Evolutionary conservation across 2,888 invertebrate species (phyloP).

Genomic region (Deroplatys truncata): DNA sequence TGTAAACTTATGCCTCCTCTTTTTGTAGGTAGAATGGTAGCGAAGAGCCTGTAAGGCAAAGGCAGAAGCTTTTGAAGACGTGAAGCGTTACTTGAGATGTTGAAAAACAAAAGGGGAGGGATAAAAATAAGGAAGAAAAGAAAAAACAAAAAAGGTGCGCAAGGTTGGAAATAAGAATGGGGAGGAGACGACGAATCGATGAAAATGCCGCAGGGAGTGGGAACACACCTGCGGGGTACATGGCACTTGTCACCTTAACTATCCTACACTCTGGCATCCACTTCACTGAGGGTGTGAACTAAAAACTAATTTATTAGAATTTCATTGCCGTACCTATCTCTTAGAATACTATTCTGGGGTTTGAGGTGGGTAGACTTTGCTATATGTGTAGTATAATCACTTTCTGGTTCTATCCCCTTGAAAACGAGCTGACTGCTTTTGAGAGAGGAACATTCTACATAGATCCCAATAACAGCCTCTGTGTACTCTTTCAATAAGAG

Average conservation of each 20-base stretch:
- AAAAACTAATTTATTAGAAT: background rate
- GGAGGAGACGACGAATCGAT: background rate
- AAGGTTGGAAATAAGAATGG: background rate
- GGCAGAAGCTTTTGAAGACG: background rate
- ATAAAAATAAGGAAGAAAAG: background rate
- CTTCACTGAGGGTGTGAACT: background rate
- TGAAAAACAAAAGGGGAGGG: background rate
- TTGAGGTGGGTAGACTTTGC: no score
- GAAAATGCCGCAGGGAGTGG: constrained; percentile 2
- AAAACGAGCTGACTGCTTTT: no score
- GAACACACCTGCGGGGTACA: background rate
- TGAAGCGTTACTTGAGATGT: background rate
- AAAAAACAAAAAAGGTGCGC: background rate
- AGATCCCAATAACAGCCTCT: no score
- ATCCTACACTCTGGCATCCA: background rate
- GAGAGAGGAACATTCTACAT: no score
- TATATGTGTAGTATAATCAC: no score
- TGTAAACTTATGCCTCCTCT: background rate
- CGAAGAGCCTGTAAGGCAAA: background rate
- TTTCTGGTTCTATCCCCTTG: no score
- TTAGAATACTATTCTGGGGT: no score
- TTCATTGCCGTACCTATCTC: no score
- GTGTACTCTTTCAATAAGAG: no score
- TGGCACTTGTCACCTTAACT: background rate
- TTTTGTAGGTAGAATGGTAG: background rate